Base-by-base conservation (phyloP, 2,888 invertebrate species). In the Aleiodes leptofemur region DNA sequence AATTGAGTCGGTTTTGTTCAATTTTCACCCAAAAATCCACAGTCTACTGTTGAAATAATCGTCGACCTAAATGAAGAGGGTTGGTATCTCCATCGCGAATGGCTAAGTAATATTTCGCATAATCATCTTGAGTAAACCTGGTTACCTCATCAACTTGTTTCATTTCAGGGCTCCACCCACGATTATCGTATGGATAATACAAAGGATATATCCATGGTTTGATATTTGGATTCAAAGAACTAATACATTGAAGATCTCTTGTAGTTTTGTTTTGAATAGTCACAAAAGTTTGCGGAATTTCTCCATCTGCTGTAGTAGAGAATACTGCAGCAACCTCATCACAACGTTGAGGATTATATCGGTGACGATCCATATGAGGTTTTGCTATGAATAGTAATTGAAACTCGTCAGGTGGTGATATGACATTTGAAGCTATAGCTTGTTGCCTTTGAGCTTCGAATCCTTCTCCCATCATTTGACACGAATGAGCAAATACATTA, bases 401-500 rank as follows among this genome's bases (percentile, higher is more conserved):
- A 43, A 11, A 3, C 43, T 43, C 43, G 43, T 43, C 13, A 23
- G 70, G 13, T 61, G 72, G 31, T 9, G 29, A 34, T 13, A 51
- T 31, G 5, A 56, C 14, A 56, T 43, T 43, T 9, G 43, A 0
- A 9, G 8, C 43, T 43, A 43, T 43, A 0, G 43, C 43, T 43
- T 11, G 29, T 70, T 53, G 14, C 3, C 34, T 5, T 34, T 38
- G 38, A 75, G 59, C 57, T 66, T 64, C 59, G 11, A 79, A 66
- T 56, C 72, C 77, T 71, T 78, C 73, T 23, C 69, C 51, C 77
- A 79, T 79, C 76, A 79, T 78, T 31, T 69, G n/a, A 69, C 77
- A 80, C 1, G 77, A 78, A 70, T 75, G 59, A 31, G 77, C 80
- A 57, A 80, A 80, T 29, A 74, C 23, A 64, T 80, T 80, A 23